phyloP scores from a whole-genome alignment of 1,140 invertebrate genomes.

The Nasonia giraulti region DNA sequence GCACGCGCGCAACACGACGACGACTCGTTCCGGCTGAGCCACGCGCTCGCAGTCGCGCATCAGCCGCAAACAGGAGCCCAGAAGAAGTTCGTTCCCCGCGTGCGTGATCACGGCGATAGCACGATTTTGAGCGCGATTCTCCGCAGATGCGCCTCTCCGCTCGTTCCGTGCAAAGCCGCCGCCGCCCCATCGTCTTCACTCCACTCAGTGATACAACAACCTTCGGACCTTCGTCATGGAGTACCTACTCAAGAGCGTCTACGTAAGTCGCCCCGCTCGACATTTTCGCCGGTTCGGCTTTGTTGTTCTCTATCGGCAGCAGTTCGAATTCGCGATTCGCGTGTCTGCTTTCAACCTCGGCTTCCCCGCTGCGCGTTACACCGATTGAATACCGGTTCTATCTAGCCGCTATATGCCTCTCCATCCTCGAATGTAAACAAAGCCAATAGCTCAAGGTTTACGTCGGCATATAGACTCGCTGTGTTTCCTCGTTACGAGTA shows the following conservation, averaged over 20 bases:
- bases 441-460: neutral
- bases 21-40: neutral
- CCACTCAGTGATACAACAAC: neutral
- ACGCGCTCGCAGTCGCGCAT: slow-evolving; percentile 6
- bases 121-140: neutral
- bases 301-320: too few relatives aligned
- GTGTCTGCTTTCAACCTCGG: neutral
- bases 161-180: too few relatives aligned
- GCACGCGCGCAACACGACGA: neutral
- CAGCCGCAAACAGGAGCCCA: neutral
- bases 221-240: neutral
- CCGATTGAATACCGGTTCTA: neutral
- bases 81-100: too few relatives aligned
- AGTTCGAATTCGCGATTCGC: too few relatives aligned
- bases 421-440: neutral
- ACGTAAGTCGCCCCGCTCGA: neutral
- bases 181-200: too few relatives aligned
- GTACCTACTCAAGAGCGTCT: neutral
- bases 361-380: neutral
- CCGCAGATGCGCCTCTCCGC: too few relatives aligned
- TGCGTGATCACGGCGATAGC: neutral
- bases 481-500: too few relatives aligned
- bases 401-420: neutral
- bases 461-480: neutral
- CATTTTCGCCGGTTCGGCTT: too few relatives aligned